These are phyloP conservation scores for Cerceris ruficornis DNA, from an alignment of 2,888 invertebrate genomes.

Conservation along the genomic window DNA sequence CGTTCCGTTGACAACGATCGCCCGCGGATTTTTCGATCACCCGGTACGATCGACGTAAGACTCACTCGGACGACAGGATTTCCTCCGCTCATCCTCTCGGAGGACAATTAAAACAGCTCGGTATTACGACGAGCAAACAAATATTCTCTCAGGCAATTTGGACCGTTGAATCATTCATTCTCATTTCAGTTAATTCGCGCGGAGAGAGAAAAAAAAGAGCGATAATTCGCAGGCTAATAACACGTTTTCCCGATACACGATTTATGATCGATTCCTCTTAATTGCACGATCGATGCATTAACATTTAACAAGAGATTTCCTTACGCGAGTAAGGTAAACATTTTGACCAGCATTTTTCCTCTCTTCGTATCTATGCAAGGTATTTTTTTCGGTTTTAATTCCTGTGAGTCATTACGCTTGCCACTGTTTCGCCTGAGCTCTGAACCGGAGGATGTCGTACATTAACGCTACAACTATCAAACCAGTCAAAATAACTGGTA, in stretches of 20 bases:
- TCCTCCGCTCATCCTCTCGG: not conserved
- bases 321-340: too few relatives aligned
- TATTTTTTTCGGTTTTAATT: too few relatives aligned
- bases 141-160: conserved; percentile 7
- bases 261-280: not conserved
- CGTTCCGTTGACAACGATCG: too few relatives aligned
- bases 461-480: too few relatives aligned
- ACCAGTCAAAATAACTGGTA: too few relatives aligned
- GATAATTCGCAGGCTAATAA: not conserved
- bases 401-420: too few relatives aligned
- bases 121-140: not conserved
- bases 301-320: too few relatives aligned
- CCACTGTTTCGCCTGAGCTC: too few relatives aligned
- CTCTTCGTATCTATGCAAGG: too few relatives aligned
- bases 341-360: too few relatives aligned
- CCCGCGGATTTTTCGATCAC: too few relatives aligned
- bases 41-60: not conserved
- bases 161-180: conserved; percentile 9
- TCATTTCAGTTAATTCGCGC: not conserved
- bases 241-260: not conserved
- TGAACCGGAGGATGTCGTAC: too few relatives aligned
- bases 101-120: conserved; percentile 8
- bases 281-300: not conserved
- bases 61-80: not conserved
- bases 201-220: not conserved